Evolutionary conservation across 2,797 vertebrate species (phyloP).

Genomic region (Scyliorhinus canicula): DNA sequence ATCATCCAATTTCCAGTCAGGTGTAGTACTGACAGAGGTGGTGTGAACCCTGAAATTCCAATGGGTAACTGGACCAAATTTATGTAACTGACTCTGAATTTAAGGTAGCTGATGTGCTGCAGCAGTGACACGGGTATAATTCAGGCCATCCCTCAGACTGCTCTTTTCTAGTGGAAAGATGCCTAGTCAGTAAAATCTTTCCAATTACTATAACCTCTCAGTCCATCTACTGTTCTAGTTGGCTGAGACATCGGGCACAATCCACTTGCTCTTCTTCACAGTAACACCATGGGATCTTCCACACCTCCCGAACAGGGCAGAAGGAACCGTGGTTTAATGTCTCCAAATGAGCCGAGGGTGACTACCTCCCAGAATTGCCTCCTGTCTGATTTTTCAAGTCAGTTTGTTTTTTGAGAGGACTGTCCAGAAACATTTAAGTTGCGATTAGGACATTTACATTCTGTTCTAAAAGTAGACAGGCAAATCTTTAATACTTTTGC

Average conservation of each 20-base stretch:
- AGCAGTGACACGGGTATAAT: not conserved
- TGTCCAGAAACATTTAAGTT: not conserved
- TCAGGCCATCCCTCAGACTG: not conserved
- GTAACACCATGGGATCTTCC: not conserved
- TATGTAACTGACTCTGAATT: not conserved
- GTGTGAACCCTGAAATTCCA: not conserved
- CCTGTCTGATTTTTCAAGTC: not conserved
- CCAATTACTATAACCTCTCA: not conserved
- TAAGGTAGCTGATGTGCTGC: not conserved
- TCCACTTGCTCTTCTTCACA: not conserved
- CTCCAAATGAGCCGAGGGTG: not conserved
- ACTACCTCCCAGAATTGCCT: not conserved
- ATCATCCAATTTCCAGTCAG: not conserved
- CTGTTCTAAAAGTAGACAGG: not conserved
- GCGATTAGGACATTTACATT: not conserved
- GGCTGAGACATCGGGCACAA: not conserved
- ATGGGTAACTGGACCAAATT: not conserved
- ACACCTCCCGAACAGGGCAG: not conserved
- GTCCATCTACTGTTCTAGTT: not conserved
- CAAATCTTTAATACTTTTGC: not conserved
- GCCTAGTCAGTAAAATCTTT: not conserved
- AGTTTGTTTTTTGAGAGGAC: not conserved
- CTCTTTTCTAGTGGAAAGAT: not conserved
- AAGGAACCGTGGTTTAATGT: not conserved
- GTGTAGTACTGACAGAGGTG: not conserved